Percentiles rank a stretch among this genome's conserved stretches.
These are phyloP conservation scores for Tiaroga cobitis DNA, from an alignment of 2,797 vertebrate genomes.

Conservation along the genomic window DNA sequence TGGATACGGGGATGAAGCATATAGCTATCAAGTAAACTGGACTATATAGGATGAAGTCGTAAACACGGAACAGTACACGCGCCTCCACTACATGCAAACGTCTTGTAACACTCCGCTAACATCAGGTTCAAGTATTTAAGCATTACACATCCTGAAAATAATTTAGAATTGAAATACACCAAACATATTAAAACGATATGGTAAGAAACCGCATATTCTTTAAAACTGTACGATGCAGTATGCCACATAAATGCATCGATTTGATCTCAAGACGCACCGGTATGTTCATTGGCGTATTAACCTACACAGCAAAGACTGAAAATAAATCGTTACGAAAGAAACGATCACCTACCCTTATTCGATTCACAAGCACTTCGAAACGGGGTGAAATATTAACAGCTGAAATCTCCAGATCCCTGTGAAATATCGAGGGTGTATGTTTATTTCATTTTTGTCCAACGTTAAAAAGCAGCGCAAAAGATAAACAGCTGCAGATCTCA, in stretches of 20 bases:
- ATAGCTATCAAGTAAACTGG: background rate
- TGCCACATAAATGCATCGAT: background rate
- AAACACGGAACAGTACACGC: constrained; percentile 28
- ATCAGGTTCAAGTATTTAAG: constrained; percentile 11
- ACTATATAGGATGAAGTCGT: background rate
- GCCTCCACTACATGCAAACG: constrained; percentile 6
- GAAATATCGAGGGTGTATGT: constrained; percentile 51
- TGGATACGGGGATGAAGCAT: background rate
- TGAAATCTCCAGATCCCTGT: constrained; percentile 49
- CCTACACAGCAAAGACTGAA: background rate
- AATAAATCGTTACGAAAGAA: background rate
- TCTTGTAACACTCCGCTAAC: constrained; percentile 3
- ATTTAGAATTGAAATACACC: background rate
- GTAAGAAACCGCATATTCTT: background rate
- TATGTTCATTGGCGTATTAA: background rate
- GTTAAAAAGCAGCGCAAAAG: constrained; percentile 48
- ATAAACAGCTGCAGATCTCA: constrained; percentile 7
- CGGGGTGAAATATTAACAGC: constrained; percentile 55
- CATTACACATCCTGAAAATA: background rate
- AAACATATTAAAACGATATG: background rate
- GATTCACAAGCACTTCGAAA: constrained; percentile 24
- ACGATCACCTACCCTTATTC: constrained; percentile 74
- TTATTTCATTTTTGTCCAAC: constrained; percentile 77
- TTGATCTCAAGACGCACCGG: constrained; percentile 13
- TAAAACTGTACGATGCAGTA: background rate